Evolutionary conservation across 2,888 invertebrate species (phyloP).

Genomic region (Sussaba pulchella): DNA sequence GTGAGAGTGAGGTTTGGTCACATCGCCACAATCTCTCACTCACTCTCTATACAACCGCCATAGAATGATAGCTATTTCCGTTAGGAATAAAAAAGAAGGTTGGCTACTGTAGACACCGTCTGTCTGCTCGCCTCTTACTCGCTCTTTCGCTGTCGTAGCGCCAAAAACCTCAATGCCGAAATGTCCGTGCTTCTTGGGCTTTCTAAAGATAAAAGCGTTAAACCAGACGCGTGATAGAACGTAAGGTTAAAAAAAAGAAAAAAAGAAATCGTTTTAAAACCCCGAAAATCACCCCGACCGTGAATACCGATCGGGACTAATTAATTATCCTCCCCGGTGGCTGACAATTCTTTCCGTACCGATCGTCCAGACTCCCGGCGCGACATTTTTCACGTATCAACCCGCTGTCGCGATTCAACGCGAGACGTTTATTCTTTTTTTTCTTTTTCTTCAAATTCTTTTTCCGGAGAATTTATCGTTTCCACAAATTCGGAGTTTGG

Average conservation of each 20-base stretch:
- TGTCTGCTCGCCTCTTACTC: constrained; percentile 10
- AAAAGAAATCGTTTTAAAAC: too few relatives aligned
- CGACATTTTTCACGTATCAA: too few relatives aligned
- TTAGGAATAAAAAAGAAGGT: constrained; percentile 74
- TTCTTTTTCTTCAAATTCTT: too few relatives aligned
- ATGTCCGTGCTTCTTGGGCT: constrained; percentile 73
- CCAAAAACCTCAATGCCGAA: constrained; percentile 15
- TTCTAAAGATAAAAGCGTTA: constrained; percentile 79
- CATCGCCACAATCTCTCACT: constrained; percentile 35
- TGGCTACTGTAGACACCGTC: constrained; percentile 52
- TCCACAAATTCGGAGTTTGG: too few relatives aligned
- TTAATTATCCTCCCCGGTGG: not conserved
- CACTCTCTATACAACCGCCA: constrained; percentile 64
- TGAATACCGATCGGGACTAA: constrained; percentile 68
- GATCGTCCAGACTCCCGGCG: too few relatives aligned
- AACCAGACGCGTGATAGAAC: constrained; percentile 69
- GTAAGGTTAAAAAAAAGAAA: too few relatives aligned
- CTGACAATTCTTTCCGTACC: not conserved
- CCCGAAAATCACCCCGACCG: constrained; percentile 71
- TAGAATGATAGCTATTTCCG: constrained; percentile 83
- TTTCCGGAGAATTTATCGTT: too few relatives aligned
- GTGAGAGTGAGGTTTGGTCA: constrained; percentile 65
- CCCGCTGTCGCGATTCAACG: too few relatives aligned
- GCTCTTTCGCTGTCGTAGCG: constrained; percentile 5
- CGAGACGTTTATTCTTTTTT: too few relatives aligned